Base-by-base conservation (phyloP, 2,888 invertebrate species). In the Dorcus hopei region DNA sequence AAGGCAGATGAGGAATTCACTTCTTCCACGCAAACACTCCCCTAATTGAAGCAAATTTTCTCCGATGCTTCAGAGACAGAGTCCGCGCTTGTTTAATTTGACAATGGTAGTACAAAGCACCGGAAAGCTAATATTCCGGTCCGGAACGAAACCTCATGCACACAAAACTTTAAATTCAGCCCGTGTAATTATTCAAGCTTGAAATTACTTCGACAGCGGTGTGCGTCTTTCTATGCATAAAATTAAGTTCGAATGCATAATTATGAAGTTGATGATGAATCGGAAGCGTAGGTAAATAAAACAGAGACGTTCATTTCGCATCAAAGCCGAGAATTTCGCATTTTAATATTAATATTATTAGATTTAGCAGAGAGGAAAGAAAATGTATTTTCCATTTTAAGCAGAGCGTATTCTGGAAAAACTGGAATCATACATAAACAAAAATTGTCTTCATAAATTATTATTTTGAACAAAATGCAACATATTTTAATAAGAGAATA, bases 111-210 rank as follows among this genome's bases (percentile, higher is more conserved):
- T 9, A 45, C 19, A 23, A 54, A 47, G n/a, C 19, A 42, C 45
- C 41, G 41, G 49, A 40, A 52, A 41, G 47, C 42, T 49, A 38
- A 49, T 42, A 52, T 49, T 23, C 39, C n/a, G 43, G 50, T 43
- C 6, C 26, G 26, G 26, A 33, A 33, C 58, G 45, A 58, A 58
- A 54, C 57, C 54, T 51, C 23, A 19, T 16, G 45, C 45, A 45
- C 19, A 45, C 42, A 14, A 42, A 45, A 45, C n/a, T 45, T 45
- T 45, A 45, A 45, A 45, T 45, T 57, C 40, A 54, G 51, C 41
- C 50, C 50, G 49, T 52, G 52, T 45, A 57, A 61, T 57, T 61
- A 51, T 57, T 57, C 54, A 50, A 57, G 61, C 61, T 61, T 61
- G 61, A 61, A 61, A 61, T 61, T 61, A 54, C 61, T 57, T 61